These are phyloP conservation scores for Mactra quadrangularis DNA, from an alignment of 1,140 invertebrate species.

Conservation along the genomic window DNA sequence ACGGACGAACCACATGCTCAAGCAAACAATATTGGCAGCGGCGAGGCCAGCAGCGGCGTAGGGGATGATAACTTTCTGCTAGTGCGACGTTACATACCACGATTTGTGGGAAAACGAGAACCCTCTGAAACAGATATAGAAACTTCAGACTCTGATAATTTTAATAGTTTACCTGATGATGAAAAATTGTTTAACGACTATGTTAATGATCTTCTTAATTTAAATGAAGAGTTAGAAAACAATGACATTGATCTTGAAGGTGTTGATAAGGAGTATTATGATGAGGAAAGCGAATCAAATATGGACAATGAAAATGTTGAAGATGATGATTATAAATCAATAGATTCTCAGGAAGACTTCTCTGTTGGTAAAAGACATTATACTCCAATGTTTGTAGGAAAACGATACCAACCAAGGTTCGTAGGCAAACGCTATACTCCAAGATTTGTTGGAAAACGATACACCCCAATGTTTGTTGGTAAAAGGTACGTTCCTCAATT, in stretches of 20 bases:
- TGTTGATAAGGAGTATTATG: not conserved
- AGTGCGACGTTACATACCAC: constrained; percentile 57
- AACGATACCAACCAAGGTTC: not conserved
- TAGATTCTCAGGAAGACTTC: constrained; percentile 39
- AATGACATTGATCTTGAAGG: not conserved
- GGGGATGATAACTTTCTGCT: constrained; percentile 23
- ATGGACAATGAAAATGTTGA: constrained; percentile 13
- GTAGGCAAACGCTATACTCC: constrained; percentile 28
- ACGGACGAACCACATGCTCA: constrained; percentile 54
- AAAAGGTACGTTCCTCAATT: constrained; percentile 51
- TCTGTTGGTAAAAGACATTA: constrained; percentile 41
- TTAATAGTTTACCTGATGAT: not conserved
- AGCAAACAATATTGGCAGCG: constrained; percentile 19
- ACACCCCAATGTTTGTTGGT: constrained; percentile 47
- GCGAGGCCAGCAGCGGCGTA: constrained; percentile 10
- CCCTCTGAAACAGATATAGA: constrained; percentile 14
- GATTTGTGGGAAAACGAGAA: constrained; percentile 57
- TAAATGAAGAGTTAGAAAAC: constrained; percentile 8
- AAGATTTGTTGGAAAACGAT: constrained; percentile 46
- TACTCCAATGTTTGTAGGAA: constrained; percentile 21
- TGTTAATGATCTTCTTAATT: constrained; percentile 19
- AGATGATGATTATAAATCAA: not conserved
- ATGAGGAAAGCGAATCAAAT: not conserved
- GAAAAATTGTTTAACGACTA: not conserved
- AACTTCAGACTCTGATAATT: not conserved